phyloP scores from a whole-genome alignment of 2,113 vertebrate species.

The Raja brachyura region DNA sequence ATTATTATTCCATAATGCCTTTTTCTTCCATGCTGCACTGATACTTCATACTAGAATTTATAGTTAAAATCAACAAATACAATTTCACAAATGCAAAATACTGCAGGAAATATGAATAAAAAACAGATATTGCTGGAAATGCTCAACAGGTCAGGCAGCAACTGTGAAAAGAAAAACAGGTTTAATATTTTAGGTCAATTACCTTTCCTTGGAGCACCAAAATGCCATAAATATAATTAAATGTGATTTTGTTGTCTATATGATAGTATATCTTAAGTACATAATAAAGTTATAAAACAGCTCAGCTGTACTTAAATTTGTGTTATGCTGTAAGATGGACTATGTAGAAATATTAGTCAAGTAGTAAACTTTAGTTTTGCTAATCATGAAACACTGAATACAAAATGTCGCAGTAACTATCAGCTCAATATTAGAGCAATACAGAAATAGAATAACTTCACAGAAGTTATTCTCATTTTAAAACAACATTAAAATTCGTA shows the following conservation, averaged over 20 bases:
- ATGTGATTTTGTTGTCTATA: neutral
- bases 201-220: neutral
- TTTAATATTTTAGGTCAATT: neutral
- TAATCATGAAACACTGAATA: neutral
- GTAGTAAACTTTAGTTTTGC: neutral
- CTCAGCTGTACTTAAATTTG: neutral
- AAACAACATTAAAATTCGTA: neutral
- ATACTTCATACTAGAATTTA: neutral
- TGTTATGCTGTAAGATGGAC: neutral
- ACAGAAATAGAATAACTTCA: neutral
- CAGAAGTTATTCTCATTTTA: neutral
- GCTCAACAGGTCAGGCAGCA: too few species aligned
- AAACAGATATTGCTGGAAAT: too few species aligned
- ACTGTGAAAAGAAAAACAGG: too few species aligned
- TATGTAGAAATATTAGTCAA: conserved; percentile 1
- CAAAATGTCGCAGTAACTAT: neutral
- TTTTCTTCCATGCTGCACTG: neutral
- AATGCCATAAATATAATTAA: neutral
- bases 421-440: neutral
- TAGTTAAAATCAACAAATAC: neutral
- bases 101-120: too few species aligned
- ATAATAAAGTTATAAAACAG: neutral
- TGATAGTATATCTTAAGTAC: neutral
- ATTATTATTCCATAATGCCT: neutral
- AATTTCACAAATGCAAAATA: neutral